Evolutionary conservation across 1,140 invertebrate genomes (phyloP).

Genomic region (Formica exsecta): DNA sequence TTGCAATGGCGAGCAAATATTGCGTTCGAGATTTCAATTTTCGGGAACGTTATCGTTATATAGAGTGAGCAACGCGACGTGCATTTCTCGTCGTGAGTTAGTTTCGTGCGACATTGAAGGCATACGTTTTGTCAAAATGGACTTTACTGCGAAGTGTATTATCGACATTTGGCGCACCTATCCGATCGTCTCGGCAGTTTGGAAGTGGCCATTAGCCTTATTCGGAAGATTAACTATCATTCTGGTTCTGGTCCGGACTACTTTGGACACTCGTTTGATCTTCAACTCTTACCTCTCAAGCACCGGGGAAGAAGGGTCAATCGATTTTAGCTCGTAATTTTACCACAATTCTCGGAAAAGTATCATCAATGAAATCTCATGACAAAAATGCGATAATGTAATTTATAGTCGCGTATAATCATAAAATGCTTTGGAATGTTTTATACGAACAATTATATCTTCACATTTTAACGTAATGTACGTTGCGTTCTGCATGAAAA

Average conservation of each 20-base stretch:
- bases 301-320: constrained; percentile 33
- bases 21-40: constrained; percentile 8
- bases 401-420: background rate
- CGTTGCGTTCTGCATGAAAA: background rate
- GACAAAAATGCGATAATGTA: constrained; percentile 11
- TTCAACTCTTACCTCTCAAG: constrained; percentile 33
- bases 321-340: constrained; percentile 58
- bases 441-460: background rate
- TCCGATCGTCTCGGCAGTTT: constrained; percentile 72
- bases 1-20: background rate
- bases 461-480: background rate
- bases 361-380: constrained; percentile 34
- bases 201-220: constrained; percentile 74
- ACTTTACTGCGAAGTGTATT: constrained; percentile 64
- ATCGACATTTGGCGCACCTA: constrained; percentile 76
- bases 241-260: constrained; percentile 51
- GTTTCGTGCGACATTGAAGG: constrained; percentile 55
- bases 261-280: constrained; percentile 51
- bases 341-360: constrained; percentile 18
- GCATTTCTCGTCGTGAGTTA: constrained; percentile 51
- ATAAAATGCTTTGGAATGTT: background rate
- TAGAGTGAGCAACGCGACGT: background rate
- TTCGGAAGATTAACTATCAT: constrained; percentile 73
- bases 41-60: constrained; percentile 27
- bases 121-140: constrained; percentile 56